Conservation (phyloP, 1,140 invertebrate genomes). For the Drosophila ogumai region DNA sequence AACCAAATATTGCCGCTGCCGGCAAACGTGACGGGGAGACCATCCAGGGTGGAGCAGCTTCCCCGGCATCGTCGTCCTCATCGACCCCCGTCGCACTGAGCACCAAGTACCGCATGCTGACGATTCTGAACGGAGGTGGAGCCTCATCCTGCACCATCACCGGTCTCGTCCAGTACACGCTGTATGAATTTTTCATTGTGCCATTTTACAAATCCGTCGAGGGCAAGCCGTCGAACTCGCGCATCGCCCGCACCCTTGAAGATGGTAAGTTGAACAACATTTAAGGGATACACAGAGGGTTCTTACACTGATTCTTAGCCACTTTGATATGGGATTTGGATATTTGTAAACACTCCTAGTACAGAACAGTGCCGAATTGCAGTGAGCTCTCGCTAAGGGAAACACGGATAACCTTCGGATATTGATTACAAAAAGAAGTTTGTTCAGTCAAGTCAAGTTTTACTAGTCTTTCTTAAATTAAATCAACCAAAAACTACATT, state of each 20-base stretch:
- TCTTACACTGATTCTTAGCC: constrained; percentile 14
- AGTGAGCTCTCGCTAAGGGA: neutral
- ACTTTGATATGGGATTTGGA: constrained; percentile 57
- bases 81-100: constrained; percentile 36
- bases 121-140: constrained; percentile 88
- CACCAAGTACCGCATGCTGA: constrained; percentile 88
- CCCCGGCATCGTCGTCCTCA: neutral
- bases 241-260: constrained; percentile 89
- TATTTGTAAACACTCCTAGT: constrained; percentile 36
- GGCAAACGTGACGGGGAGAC: constrained; percentile 78
- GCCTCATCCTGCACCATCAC: constrained; percentile 89
- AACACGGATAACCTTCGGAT: neutral
- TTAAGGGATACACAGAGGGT: constrained; percentile 24
- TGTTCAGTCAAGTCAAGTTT: too few relatives aligned
- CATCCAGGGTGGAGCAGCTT: constrained; percentile 20
- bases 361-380: constrained; percentile 15
- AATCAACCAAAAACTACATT: too few relatives aligned
- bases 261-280: constrained; percentile 87
- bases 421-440: too few relatives aligned
- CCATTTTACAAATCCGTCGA: constrained; percentile 92
- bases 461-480: too few relatives aligned
- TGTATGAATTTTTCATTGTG: constrained; percentile 92
- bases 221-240: constrained; percentile 91
- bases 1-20: constrained; percentile 84
- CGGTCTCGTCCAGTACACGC: constrained; percentile 89